phyloP scores from a whole-genome alignment of 2,113 vertebrate genomes.

The Tyto alba region DNA sequence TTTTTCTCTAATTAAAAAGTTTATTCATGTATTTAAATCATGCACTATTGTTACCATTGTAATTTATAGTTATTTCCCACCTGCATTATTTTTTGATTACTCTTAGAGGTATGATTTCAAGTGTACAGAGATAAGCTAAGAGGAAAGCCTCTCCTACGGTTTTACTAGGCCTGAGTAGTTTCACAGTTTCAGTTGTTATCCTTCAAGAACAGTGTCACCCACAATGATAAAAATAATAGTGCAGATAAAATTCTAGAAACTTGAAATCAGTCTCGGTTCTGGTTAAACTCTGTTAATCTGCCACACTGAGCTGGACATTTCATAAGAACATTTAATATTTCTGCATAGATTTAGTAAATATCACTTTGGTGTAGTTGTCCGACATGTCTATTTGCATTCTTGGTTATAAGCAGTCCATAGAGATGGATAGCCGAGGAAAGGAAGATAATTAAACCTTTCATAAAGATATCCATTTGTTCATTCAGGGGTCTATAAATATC shows the following conservation, averaged over 20 bases:
- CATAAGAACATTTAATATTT: not conserved
- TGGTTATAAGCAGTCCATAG: not conserved
- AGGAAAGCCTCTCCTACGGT: not conserved
- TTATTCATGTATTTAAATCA: not conserved
- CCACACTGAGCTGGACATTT: not conserved
- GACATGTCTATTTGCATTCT: not conserved
- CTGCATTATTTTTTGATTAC: not conserved
- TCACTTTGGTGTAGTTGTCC: not conserved
- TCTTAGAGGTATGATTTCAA: not conserved
- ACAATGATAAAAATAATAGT: not conserved
- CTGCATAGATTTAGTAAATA: not conserved
- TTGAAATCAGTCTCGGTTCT: not conserved
- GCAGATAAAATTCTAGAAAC: not conserved
- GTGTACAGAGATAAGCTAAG: not conserved
- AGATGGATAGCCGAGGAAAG: not conserved
- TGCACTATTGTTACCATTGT: not conserved
- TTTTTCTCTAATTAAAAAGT: not conserved
- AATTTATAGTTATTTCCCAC: not conserved
- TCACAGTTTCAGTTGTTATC: not conserved
- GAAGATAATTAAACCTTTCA: not conserved
- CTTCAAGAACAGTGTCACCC: not conserved
- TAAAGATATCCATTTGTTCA: not conserved
- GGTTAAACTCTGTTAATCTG: not conserved
- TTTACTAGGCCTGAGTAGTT: not conserved
- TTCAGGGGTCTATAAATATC: not conserved